Conservation (phyloP, 2,113 vertebrate species). For the Morone chrysops region DNA sequence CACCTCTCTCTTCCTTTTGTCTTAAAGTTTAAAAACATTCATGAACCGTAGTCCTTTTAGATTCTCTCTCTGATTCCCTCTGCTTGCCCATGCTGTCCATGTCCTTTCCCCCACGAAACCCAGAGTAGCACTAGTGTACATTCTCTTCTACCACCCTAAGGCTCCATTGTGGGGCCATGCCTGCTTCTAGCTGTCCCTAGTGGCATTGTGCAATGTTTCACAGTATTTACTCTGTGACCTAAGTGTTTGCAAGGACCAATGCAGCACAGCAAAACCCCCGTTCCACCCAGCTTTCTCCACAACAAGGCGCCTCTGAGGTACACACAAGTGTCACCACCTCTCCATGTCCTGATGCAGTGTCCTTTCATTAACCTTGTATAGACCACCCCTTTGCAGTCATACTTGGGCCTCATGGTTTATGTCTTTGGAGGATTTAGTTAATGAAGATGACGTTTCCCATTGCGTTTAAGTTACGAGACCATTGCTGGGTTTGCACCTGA, state of each 20-base stretch:
- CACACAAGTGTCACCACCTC: constrained; percentile 17
- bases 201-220: constrained; percentile 81
- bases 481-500: constrained; percentile 52
- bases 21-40: neutral
- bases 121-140: constrained; percentile 61
- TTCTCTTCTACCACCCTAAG: constrained; percentile 28
- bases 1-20: constrained; percentile 30
- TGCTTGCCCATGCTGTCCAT: constrained; percentile 14
- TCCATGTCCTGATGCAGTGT: constrained; percentile 18
- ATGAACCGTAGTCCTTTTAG: constrained; percentile 30
- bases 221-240: constrained; percentile 77
- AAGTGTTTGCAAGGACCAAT: constrained; percentile 68
- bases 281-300: constrained; percentile 15
- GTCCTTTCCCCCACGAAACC: constrained; percentile 39
- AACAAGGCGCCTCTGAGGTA: constrained; percentile 24
- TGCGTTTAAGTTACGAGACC: constrained; percentile 41
- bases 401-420: constrained; percentile 14
- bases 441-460: constrained; percentile 27
- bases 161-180: constrained; percentile 42
- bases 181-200: constrained; percentile 70
- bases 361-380: constrained; percentile 33
- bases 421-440: constrained; percentile 34
- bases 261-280: constrained; percentile 12
- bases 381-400: neutral
- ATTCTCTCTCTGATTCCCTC: constrained; percentile 15